A percentile compares a stretch with the other conserved stretches of the same genome.
phyloP scores from a whole-genome alignment of 1,140 invertebrate species.

The Bradysia coprophila region DNA sequence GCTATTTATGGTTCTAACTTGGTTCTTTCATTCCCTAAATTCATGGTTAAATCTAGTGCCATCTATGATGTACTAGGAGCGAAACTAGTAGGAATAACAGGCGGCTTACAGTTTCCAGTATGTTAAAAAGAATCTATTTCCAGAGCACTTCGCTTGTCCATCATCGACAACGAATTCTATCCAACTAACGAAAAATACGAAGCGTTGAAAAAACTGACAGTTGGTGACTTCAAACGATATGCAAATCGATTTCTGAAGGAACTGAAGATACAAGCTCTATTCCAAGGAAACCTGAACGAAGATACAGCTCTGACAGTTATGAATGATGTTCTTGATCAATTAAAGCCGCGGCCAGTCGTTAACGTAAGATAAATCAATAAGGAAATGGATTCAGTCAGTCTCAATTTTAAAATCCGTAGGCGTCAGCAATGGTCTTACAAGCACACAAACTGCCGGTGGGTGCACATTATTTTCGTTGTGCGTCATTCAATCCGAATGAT shows the following conservation, averaged over 20 bases:
- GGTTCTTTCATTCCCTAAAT: no score
- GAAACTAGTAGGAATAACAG: no score
- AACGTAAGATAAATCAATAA: constrained; percentile 7
- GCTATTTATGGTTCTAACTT: no score
- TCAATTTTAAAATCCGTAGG: constrained; percentile 6
- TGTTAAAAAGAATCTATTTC: no score
- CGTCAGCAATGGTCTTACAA: constrained; percentile 13
- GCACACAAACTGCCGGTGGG: constrained; percentile 38
- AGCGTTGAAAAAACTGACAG: constrained; percentile 34
- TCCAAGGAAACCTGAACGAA: constrained; percentile 57
- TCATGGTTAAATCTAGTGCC: no score
- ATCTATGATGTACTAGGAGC: no score
- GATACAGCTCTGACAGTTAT: constrained; percentile 35
- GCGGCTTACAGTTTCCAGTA: no score
- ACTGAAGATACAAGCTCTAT: constrained; percentile 44
- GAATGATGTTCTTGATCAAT: constrained; percentile 16
- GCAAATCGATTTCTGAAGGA: constrained; percentile 32
- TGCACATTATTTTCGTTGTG: constrained; percentile 38
- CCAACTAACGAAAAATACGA: constrained; percentile 42
- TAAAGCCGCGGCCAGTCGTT: constrained; percentile 16
- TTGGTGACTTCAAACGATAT: constrained; percentile 38
- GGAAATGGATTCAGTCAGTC: background rate
- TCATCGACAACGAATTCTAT: constrained; percentile 39
- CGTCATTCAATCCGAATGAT: constrained; percentile 52
- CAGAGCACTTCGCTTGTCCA: constrained; percentile 41